Base-by-base conservation (phyloP, 2,888 invertebrate genomes). In the Acrocyrtus sp. region DNA sequence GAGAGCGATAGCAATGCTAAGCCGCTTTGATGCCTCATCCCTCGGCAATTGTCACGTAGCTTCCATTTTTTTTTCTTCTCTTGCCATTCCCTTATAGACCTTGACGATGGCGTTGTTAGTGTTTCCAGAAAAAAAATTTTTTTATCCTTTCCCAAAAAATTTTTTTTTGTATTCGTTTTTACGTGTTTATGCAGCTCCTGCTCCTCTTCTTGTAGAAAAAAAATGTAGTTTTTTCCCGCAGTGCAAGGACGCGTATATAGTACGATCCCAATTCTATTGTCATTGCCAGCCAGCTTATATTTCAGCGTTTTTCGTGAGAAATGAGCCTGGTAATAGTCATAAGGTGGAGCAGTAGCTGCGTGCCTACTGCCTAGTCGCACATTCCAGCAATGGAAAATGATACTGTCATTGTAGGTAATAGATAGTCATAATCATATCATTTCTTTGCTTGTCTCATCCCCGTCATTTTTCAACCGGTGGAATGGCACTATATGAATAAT, bases 291-390 rank as follows among this genome's bases (percentile, higher is more conserved):
- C 29, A 39, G 8, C 22, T 21, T 56, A 39, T 41, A 56, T 24
- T 56, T 19, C 39, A 41, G 12, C 21, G 41, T 56, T 56, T 17
- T 8, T 10, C 41, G 41, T 56, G 56, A 56, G 41, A 50, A 43
- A 58, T 57, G 66, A 22, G 43, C 66, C 48, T n/a, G n/a, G n/a
- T n/a, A n/a, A n/a, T 60, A 48, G 60, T 60, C 60, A 48, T 22
- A n/a, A 48, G n/a, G n/a, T n/a, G n/a, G n/a, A n/a, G n/a, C n/a
- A n/a, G n/a, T n/a, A n/a, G n/a, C n/a, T n/a, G n/a, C n/a, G n/a
- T n/a, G n/a, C n/a, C 45, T 8, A 45, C 45, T 45, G n/a, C n/a
- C 45, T 45, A 45, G n/a, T 19, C 17, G n/a, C 45, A 5, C n/a
- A 17, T n/a, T 45, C 22, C n/a, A 3, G 19, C 19, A 43, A 48